Conservation (phyloP, 2,888 invertebrate genomes). For the Pseudococcus longispinus region DNA sequence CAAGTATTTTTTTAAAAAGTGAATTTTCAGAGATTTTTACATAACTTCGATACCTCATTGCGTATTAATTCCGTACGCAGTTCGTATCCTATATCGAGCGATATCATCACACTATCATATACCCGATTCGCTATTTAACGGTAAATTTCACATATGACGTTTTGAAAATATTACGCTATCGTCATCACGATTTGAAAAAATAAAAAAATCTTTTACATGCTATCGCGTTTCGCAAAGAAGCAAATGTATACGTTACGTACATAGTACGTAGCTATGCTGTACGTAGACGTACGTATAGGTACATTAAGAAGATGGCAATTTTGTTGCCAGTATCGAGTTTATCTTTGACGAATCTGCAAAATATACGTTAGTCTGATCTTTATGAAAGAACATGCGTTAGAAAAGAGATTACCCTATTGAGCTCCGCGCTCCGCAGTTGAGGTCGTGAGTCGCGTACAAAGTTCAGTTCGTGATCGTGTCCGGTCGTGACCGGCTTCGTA, state of each 20-base stretch:
- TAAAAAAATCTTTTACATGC: not conserved
- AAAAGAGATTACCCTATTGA: conserved; percentile 20
- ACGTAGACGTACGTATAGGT: not conserved
- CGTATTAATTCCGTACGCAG: not conserved
- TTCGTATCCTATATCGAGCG: not conserved
- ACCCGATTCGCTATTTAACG: not conserved
- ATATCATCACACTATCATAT: not conserved
- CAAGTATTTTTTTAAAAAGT: no score
- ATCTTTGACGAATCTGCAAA: conserved; percentile 12
- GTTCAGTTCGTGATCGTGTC: conserved; percentile 36
- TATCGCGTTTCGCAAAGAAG: not conserved
- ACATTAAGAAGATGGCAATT: conserved; percentile 10
- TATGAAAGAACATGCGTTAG: conserved; percentile 2
- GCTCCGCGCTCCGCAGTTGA: not conserved
- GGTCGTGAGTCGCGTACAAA: conserved; percentile 33
- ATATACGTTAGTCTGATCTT: not conserved
- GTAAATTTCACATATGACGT: not conserved
- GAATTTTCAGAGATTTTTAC: no score
- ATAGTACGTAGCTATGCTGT: not conserved
- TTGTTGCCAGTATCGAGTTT: not conserved
- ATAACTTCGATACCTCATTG: no score
- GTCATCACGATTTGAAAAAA: conserved; percentile 4
- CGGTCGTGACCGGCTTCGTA: conserved; percentile 32
- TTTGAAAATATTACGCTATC: not conserved
- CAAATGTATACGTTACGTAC: not conserved